Conservation (phyloP, 2,797 vertebrate species). For the Gymnopithys bicolor region DNA sequence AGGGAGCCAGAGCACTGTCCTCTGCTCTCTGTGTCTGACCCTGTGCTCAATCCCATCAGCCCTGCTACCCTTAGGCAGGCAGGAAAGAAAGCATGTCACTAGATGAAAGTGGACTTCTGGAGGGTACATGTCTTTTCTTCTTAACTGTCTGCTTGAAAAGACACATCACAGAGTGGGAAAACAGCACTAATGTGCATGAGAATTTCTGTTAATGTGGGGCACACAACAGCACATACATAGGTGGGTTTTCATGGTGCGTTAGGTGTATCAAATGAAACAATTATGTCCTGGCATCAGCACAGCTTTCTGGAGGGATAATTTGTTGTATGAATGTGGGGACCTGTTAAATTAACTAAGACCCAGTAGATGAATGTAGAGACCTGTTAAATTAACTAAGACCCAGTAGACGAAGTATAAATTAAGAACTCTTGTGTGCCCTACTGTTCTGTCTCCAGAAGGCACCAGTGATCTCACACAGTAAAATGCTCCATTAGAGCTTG, state of each 20-base stretch:
- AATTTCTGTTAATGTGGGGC: neutral
- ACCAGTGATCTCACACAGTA: neutral
- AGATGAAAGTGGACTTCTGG: neutral
- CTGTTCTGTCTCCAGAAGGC: neutral
- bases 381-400: slow-evolving; percentile 39
- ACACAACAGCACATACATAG: neutral
- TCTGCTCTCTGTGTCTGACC: neutral
- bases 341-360: slow-evolving; percentile 42
- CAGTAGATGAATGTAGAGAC: neutral
- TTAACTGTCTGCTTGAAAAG: neutral
- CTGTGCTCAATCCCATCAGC: rapidly evolving
- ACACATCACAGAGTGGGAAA: neutral
- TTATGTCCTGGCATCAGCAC: neutral
- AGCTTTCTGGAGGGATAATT: slow-evolving; percentile 13
- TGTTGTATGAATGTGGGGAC: neutral
- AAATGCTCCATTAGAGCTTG: neutral
- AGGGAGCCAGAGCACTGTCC: neutral
- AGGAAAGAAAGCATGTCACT: neutral
- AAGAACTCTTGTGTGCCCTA: neutral
- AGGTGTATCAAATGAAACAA: neutral
- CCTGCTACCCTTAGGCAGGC: neutral
- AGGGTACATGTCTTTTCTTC: neutral
- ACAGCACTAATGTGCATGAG: neutral
- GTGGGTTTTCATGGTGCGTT: neutral
- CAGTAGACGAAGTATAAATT: slow-evolving; percentile 4